These are phyloP conservation scores for Diplogasteroides magnus DNA, from an alignment of 1,140 invertebrate species.

Conservation along the genomic window DNA sequence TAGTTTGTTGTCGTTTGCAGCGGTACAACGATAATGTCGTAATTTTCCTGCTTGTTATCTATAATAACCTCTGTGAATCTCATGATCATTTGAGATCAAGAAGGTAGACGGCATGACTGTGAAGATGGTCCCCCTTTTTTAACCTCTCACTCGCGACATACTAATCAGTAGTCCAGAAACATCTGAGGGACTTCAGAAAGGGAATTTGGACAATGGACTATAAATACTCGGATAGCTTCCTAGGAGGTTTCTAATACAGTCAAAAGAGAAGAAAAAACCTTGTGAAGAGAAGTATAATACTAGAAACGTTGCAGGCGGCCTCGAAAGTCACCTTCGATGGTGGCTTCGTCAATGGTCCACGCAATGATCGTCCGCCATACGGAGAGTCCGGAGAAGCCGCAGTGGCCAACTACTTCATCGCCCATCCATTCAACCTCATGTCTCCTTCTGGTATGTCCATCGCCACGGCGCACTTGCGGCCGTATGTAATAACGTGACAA, in stretches of 20 bases:
- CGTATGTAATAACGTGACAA: too few species aligned
- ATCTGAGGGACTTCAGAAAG: too few species aligned
- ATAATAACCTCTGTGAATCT: too few species aligned
- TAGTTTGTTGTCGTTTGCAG: too few species aligned
- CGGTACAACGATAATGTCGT: too few species aligned
- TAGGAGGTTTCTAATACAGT: slow-evolving; percentile 2
- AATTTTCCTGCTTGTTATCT: too few species aligned
- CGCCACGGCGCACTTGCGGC: too few species aligned
- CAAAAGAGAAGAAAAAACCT: neutral
- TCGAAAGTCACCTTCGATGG: slow-evolving; percentile 3
- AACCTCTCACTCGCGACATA: neutral
- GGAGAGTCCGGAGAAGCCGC: slow-evolving; percentile 12
- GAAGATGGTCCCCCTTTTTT: neutral
- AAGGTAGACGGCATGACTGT: too few species aligned
- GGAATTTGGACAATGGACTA: too few species aligned
- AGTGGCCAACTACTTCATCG: slow-evolving; percentile 25
- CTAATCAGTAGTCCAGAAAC: neutral
- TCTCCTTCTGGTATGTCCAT: slow-evolving; percentile 34
- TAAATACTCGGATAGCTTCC: too few species aligned
- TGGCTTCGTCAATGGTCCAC: slow-evolving; percentile 26
- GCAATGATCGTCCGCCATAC: slow-evolving; percentile 19
- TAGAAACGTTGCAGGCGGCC: slow-evolving; percentile 6
- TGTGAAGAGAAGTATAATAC: slow-evolving; percentile 1
- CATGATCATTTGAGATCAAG: too few species aligned
- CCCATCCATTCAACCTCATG: slow-evolving; percentile 26